Conservation (phyloP, 30 jellyfish, hydroid and myxozoan species). For the Hydractinia echinata region DNA sequence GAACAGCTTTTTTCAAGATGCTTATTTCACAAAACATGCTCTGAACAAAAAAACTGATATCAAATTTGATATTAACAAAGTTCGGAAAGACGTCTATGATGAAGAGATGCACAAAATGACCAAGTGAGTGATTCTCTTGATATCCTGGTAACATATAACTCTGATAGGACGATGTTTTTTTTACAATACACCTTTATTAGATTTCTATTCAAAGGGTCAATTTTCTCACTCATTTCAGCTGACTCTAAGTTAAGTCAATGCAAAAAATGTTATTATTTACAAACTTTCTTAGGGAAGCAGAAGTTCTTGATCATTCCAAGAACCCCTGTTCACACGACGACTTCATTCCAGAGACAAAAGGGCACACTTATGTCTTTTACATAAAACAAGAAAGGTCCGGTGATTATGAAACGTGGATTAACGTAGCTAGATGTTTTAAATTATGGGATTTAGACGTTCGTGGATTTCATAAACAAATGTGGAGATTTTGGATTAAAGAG, state of each 20-base stretch:
- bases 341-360: constrained; percentile 84
- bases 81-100: constrained; percentile 69
- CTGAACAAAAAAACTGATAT: constrained; percentile 76
- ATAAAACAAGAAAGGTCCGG: constrained; percentile 46
- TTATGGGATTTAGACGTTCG: constrained; percentile 94
- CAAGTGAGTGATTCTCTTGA: constrained; percentile 32
- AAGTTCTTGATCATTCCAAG: constrained; percentile 57
- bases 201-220: too few relatives aligned
- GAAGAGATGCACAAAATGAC: constrained; percentile 48
- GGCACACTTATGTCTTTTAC: constrained; percentile 67
- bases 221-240: too few relatives aligned
- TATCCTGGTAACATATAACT: too few relatives aligned
- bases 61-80: constrained; percentile 48
- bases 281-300: constrained; percentile 53
- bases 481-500: constrained; percentile 82
- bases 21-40: constrained; percentile 79
- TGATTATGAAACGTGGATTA: constrained; percentile 85
- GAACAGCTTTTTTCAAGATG: constrained; percentile 78
- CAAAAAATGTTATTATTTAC: too few relatives aligned
- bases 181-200: too few relatives aligned
- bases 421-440: constrained; percentile 77
- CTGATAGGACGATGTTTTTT: too few relatives aligned
- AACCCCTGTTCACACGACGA: constrained; percentile 69
- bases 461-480: constrained; percentile 73
- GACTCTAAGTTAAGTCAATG: too few relatives aligned